Evolutionary conservation across 2,797 vertebrate genomes (phyloP).

Genomic region (Scyliorhinus canicula): DNA sequence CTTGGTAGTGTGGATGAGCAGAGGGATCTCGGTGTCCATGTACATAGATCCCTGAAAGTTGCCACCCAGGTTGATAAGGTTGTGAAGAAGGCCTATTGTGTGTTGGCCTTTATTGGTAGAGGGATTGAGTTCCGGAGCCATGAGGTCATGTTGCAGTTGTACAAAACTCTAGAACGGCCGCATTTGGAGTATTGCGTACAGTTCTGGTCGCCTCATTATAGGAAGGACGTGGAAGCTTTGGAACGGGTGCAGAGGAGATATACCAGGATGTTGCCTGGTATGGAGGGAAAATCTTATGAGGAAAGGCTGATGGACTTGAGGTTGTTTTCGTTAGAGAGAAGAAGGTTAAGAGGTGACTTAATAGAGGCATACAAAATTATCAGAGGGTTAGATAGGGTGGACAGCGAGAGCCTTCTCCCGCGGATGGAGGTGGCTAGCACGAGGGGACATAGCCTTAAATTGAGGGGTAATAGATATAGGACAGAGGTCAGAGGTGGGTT

Average conservation of each 20-base stretch:
- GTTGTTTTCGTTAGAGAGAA: not conserved
- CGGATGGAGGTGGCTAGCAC: not conserved
- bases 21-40: too few species aligned
- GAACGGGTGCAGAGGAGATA: too few species aligned
- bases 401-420: too few species aligned
- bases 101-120: not conserved
- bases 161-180: too few species aligned
- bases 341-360: not conserved
- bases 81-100: not conserved
- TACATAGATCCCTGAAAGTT: not conserved
- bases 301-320: not conserved
- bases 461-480: not conserved
- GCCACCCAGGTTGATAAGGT: not conserved
- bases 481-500: not conserved
- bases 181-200: not conserved
- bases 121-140: too few species aligned
- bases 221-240: not conserved
- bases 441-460: not conserved
- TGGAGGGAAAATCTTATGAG: not conserved
- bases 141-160: not conserved
- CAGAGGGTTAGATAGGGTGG: too few species aligned
- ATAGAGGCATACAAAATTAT: too few species aligned
- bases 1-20: too few species aligned
- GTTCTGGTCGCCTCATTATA: not conserved
- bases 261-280: too few species aligned